Base-by-base conservation (phyloP, 2,113 vertebrate species). In the Barnardius zonarius region DNA sequence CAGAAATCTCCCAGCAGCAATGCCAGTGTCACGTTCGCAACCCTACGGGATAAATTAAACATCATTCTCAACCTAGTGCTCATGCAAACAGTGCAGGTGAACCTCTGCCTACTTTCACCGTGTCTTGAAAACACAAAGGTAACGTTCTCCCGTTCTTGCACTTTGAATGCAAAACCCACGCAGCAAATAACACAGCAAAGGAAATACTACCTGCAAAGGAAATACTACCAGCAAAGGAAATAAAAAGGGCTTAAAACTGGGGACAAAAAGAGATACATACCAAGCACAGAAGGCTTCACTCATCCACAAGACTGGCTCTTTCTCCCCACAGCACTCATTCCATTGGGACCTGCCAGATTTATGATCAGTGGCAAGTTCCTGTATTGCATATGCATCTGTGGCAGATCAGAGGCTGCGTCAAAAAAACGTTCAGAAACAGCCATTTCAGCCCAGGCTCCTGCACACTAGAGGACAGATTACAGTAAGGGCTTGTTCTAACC, bases 21-120 rank as follows among this genome's bases (percentile, higher is more conserved):
- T 2, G 51, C 43, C 37, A 59, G 24, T 9, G 59, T n/a, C 2
- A 0, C 48, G 14, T 6, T 69, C 2, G 0, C 41, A 89, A 2
- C 13, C 23, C 44, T 61, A 20, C 0, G 1, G 54, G n/a, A 20
- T 41, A 70, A 96, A 83, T 0, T 1, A 37, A 6, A 0, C 6
- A 43, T 17, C 46, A 17, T 46, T n/a, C 61, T 35, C 39, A 48
- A 43, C 33, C 63, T 24, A 15, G 19, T 35, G 48, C 15, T 63
- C 41, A 5, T 2, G n/a, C 16, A 46, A 84, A 68, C 27, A n/a
- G 24, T 0, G 10, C 22, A 68, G 24, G 17, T n/a, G 43, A 90
- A 52, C 51, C 35, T 43, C 82, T 83, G 76, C 54, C 52, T 39
- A 10, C 31, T 57, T 43, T 22, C 63, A 49, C 66, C 27, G 8